Percentiles rank a stretch among this genome's conserved stretches.
These are phyloP conservation scores for Phacellophora camtschatica DNA, from an alignment of 30 jellyfish, hydroid and myxozoan species.

Conservation along the genomic window DNA sequence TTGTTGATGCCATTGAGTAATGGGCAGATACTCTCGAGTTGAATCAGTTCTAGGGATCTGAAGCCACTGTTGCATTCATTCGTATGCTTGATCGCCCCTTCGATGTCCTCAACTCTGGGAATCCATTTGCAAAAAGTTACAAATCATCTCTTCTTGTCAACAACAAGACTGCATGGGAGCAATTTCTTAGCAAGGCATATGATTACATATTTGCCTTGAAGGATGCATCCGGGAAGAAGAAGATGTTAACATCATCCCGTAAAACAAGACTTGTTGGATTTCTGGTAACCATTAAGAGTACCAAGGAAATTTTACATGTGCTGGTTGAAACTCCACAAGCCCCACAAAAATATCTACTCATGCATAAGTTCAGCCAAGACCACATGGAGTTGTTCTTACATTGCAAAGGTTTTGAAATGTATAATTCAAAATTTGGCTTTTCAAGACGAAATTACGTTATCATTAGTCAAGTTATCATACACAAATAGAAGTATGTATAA, in stretches of 20 bases:
- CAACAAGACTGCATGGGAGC: not conserved
- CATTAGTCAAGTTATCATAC: too few relatives aligned
- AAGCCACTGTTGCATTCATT: slow-evolving; percentile 40
- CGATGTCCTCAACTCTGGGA: slow-evolving; percentile 34
- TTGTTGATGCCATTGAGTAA: slow-evolving; percentile 33
- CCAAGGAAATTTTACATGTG: not conserved
- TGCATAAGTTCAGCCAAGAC: slow-evolving; percentile 56
- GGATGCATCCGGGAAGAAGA: too few relatives aligned
- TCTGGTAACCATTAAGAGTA: slow-evolving; percentile 13
- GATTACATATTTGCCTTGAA: too few relatives aligned
- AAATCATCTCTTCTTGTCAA: slow-evolving; percentile 4
- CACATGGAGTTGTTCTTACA: slow-evolving; percentile 37
- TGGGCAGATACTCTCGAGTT: not conserved
- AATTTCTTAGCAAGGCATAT: not conserved
- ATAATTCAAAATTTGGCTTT: too few relatives aligned
- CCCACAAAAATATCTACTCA: slow-evolving; percentile 44
- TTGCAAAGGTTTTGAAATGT: too few relatives aligned
- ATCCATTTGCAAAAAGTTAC: slow-evolving; percentile 32
- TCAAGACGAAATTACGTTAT: too few relatives aligned
- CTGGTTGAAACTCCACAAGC: not conserved
- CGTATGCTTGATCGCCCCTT: slow-evolving; percentile 10
- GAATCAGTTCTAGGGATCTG: slow-evolving; percentile 19
- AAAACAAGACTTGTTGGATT: slow-evolving; percentile 32
- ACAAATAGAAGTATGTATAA: too few relatives aligned
- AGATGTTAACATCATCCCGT: too few relatives aligned